Evolutionary conservation across 2,888 invertebrate species (phyloP).

Genomic region (Phymatocera aterrima): DNA sequence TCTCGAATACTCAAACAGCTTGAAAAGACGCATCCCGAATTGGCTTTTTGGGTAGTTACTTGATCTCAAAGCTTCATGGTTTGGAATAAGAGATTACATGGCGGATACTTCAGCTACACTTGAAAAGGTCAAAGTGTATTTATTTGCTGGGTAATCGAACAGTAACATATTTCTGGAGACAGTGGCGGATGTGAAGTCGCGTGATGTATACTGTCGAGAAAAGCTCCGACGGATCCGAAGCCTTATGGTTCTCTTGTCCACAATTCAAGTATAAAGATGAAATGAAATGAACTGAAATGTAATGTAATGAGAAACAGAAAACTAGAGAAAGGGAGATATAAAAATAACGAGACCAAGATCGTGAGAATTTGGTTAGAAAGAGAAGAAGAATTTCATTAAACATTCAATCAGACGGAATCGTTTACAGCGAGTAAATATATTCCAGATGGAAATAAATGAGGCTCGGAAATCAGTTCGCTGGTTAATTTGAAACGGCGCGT

Average conservation of each 20-base stretch:
- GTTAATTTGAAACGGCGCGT: neutral
- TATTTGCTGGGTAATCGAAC: neutral
- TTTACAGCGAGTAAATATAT: conserved; percentile 23
- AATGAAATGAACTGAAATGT: neutral
- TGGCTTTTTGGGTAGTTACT: neutral
- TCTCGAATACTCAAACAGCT: neutral
- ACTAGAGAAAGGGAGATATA: neutral
- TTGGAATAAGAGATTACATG: neutral
- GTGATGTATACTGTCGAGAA: neutral
- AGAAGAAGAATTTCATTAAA: conserved; percentile 8
- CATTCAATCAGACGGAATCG: neutral
- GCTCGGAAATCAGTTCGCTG: neutral
- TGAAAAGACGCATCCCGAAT: neutral
- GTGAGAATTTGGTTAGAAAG: neutral
- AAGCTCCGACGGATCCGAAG: conserved; percentile 1
- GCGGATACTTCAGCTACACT: neutral
- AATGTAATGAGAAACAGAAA: neutral
- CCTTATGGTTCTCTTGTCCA: conserved; percentile 8
- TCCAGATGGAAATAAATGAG: conserved; percentile 8
- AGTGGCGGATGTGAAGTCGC: neutral
- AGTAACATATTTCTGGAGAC: neutral
- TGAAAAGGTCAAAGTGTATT: neutral
- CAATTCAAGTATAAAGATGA: neutral
- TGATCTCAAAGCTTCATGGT: neutral
- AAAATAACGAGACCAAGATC: neutral